Percentiles rank a stretch among this genome's conserved stretches.
Conservation (phyloP, 2,888 invertebrate genomes). For the Dicyrtoma fusca region DNA sequence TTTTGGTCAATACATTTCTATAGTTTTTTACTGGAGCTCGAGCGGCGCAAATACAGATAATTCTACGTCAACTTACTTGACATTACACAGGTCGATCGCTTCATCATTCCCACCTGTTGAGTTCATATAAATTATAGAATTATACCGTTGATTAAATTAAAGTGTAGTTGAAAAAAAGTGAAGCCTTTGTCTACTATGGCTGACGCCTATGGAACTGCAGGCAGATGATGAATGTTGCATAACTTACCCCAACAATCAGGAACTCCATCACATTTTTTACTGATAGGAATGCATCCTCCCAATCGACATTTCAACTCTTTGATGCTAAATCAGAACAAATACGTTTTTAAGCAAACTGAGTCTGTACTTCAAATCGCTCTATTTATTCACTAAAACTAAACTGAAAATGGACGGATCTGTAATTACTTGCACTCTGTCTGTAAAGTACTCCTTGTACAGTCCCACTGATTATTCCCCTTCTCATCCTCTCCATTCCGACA, state of each 20-base stretch:
- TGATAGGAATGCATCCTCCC: conserved; percentile 49
- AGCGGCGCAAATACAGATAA: no score
- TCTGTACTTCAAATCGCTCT: no score
- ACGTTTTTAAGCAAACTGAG: not conserved
- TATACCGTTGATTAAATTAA: no score
- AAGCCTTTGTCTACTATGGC: no score
- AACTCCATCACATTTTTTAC: conserved; percentile 45
- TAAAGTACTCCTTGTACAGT: conserved; percentile 42
- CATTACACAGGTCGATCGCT: conserved; percentile 47
- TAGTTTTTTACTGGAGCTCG: no score
- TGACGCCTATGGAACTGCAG: no score
- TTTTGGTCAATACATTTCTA: not conserved
- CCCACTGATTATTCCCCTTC: conserved; percentile 44
- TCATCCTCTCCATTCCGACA: conserved; percentile 52
- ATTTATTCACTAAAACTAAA: conserved; percentile 6
- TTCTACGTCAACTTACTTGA: conserved; percentile 6
- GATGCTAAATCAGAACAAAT: conserved; percentile 11
- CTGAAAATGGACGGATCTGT: not conserved
- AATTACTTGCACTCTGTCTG: conserved; percentile 39
- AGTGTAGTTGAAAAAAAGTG: no score
- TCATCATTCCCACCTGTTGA: conserved; percentile 52
- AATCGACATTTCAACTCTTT: conserved; percentile 48
- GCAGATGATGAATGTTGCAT: not conserved
- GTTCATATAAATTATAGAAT: no score
- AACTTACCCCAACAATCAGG: conserved; percentile 49